Evolutionary conservation across 2,797 vertebrate genomes (phyloP).

Genomic region (Thalassophryne amazonica): DNA sequence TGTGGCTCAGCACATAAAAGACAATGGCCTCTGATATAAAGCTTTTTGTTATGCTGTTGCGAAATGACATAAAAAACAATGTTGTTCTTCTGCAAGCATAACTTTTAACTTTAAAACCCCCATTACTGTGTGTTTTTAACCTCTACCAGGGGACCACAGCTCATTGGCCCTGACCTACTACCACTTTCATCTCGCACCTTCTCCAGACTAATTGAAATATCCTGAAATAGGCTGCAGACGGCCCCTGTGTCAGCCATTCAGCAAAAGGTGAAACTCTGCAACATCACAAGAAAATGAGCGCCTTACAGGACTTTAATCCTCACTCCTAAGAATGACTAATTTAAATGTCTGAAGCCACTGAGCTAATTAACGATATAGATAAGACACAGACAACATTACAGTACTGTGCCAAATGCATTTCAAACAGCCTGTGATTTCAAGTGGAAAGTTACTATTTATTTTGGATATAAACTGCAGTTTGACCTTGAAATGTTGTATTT

Average conservation of each 20-base stretch:
- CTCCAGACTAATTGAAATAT: constrained; percentile 39
- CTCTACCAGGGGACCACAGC: constrained; percentile 4
- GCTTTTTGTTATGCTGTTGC: too few species aligned
- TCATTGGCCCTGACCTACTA: constrained; percentile 19
- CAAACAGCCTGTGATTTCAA: constrained; percentile 29
- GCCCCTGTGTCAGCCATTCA: constrained; percentile 16
- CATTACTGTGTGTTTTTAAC: background rate
- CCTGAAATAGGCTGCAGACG: constrained; percentile 13
- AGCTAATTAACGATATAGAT: constrained; percentile 56
- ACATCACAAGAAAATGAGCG: constrained; percentile 15
- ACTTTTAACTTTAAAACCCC: background rate
- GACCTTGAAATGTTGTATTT: constrained; percentile 31
- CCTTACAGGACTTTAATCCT: constrained; percentile 32
- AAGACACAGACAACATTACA: constrained; percentile 14
- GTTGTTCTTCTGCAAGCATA: background rate
- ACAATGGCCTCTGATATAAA: too few species aligned
- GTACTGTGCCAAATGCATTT: constrained; percentile 19
- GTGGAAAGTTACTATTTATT: constrained; percentile 1
- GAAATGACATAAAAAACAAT: too few species aligned
- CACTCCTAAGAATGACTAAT: constrained; percentile 48
- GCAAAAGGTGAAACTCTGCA: constrained; percentile 21
- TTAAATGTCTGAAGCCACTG: constrained; percentile 50
- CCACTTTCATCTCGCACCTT: constrained; percentile 32
- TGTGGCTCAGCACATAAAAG: too few species aligned
- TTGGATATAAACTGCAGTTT: constrained; percentile 6